These are phyloP conservation scores for Drosophila cardini DNA, from an alignment of 1,140 invertebrate genomes.

Conservation along the genomic window DNA sequence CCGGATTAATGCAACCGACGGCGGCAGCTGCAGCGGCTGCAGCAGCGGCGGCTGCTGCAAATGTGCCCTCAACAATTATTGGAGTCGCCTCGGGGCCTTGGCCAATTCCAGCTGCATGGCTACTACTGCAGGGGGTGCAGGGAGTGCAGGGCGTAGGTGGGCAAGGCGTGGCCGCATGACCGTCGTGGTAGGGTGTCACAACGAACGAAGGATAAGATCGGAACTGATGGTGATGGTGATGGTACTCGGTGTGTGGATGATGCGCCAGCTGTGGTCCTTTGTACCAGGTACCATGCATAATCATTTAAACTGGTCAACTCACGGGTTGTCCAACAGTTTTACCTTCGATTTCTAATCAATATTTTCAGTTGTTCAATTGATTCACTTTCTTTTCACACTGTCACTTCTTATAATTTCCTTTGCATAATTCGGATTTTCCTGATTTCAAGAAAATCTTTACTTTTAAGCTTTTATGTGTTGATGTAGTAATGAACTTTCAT, in stretches of 20 bases:
- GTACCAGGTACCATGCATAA: constrained; percentile 85
- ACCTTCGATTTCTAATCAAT: neutral
- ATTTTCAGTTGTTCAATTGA: neutral
- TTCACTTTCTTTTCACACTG: neutral
- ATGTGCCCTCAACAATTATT: constrained; percentile 74
- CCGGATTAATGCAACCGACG: constrained; percentile 43
- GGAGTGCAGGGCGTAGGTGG: constrained; percentile 54
- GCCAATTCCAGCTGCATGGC: constrained; percentile 48
- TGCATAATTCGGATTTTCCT: neutral
- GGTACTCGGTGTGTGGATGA: constrained; percentile 81
- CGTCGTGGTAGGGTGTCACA: constrained; percentile 79
- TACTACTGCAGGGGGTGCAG: constrained; percentile 49
- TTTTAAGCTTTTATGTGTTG: too few relatives aligned
- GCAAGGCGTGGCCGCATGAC: constrained; percentile 70
- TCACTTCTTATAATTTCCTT: neutral
- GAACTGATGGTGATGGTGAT: constrained; percentile 80
- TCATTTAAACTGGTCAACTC: constrained; percentile 74
- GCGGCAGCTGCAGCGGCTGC: constrained; percentile 53
- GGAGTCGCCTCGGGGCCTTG: constrained; percentile 59
- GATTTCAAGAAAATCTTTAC: too few relatives aligned
- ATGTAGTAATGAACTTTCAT: too few relatives aligned
- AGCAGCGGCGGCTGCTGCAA: constrained; percentile 62
- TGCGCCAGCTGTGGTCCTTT: constrained; percentile 84
- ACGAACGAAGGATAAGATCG: constrained; percentile 83
- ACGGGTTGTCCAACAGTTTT: constrained; percentile 32